phyloP scores from a whole-genome alignment of 2,113 vertebrate genomes.

The Cathartes aura region DNA sequence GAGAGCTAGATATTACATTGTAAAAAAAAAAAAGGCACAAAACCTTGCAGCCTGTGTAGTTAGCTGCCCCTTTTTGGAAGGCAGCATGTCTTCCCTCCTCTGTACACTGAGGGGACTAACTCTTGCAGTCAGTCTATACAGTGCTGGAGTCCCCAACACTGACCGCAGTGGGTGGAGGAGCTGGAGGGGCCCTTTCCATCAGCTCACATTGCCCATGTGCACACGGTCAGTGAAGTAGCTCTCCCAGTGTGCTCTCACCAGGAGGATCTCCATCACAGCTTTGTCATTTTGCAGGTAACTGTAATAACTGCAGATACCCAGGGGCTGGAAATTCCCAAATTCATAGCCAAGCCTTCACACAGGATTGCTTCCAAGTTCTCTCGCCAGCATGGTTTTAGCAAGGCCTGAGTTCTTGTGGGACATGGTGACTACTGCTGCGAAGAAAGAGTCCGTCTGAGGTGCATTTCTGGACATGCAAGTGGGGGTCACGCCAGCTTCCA shows the following conservation, averaged over 20 bases:
- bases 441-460: background rate
- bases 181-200: background rate
- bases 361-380: background rate
- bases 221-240: background rate
- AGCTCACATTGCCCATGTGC: background rate
- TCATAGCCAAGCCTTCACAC: background rate
- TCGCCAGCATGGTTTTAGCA: background rate
- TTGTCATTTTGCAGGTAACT: background rate
- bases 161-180: rapidly evolving
- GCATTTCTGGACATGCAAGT: background rate
- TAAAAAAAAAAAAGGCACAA: background rate
- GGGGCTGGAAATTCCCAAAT: background rate
- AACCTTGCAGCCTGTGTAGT: background rate
- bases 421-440: background rate
- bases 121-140: background rate
- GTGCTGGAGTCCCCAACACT: background rate
- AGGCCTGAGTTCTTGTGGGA: background rate
- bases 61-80: background rate
- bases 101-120: background rate
- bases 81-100: background rate
- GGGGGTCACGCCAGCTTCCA: rapidly evolving
- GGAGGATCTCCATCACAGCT: background rate
- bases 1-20: background rate
- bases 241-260: background rate
- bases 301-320: background rate